Conservation (phyloP, 2,888 invertebrate genomes). For the Polietes domitor region DNA sequence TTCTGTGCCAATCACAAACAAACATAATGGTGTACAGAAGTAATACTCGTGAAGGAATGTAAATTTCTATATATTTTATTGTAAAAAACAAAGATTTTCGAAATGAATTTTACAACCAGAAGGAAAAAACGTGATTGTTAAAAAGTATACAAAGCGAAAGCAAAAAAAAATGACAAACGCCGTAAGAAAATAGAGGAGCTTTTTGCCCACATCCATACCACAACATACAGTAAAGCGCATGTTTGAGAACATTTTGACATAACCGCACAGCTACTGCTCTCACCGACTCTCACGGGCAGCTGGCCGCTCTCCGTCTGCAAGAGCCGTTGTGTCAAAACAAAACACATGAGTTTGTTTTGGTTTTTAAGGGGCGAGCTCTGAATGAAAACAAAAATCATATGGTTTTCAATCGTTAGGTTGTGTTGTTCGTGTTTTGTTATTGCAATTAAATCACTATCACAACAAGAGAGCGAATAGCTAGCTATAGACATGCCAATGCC, state of each 20-base stretch:
- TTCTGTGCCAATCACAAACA: background rate
- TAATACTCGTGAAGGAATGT: background rate
- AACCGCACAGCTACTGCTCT: background rate
- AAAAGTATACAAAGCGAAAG: background rate
- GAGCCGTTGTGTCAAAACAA: constrained; percentile 27
- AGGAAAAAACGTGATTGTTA: background rate
- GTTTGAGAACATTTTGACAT: constrained; percentile 6
- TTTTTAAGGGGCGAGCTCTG: background rate
- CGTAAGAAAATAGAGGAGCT: constrained; percentile 21
- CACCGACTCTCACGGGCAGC: background rate
- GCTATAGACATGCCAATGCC: no score
- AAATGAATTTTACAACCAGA: background rate
- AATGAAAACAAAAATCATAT: constrained; percentile 64
- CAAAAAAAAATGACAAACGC: background rate
- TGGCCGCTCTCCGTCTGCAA: constrained; percentile 42
- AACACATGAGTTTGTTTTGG: constrained; percentile 54
- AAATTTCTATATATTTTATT: background rate
- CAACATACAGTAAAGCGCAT: constrained; percentile 18
- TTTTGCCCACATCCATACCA: background rate
- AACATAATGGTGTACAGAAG: background rate
- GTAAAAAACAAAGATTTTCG: background rate
- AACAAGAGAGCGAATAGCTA: constrained; percentile 32
- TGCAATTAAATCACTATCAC: constrained; percentile 2
- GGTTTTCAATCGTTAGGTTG: constrained; percentile 24
- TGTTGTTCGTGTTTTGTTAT: no score